Evolutionary conservation across 2,888 invertebrate species (phyloP), one percentile per base, ranked within the genome.

Genomic region (Stenolophus ochropezus): DNA sequence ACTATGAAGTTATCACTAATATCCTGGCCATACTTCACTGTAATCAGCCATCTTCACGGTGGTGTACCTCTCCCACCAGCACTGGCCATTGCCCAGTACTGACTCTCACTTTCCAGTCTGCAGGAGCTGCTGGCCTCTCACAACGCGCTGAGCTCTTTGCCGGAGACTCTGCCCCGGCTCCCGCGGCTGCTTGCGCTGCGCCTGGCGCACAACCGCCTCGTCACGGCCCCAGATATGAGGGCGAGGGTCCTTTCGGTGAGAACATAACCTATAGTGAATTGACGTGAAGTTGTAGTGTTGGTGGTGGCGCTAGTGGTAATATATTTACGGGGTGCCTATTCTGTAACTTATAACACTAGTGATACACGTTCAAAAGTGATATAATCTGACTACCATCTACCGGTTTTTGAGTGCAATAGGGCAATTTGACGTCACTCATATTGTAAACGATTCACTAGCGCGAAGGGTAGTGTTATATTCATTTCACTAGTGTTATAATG

Each of bases 91-190:
- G 33, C 16, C 65, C 27, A n/a, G 33, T 42, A 42, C 33, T 4
- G 25, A 69, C 65, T 69, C 65, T 69, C 65, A 69, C 65, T 69
- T 69, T 69, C 20, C 90, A 95, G 95, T 87, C 90, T 95, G 87
- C 92, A 93, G 87, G 94, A 94, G 88, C 89, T 95, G 83, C 91
- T 93, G 84, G 90, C 94, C 85, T 94, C 94, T 89, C 92, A 94
- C 88, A 95, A 95, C 92, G 93, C 92, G 87, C 89, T 95, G 84
- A 91, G 91, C 85, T 91, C 93, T 69, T 86, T 95, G 85, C 92
- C 93, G 33, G 90, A 91, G 83, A 90, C 91, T 84, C 89, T 93
- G 85, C 91, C 92, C 84, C 90, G 91, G 83, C 89, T 95, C 84
- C 91, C 91, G 82, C 91, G 91, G 83, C 90, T 95, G 84, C 91